phyloP scores from a whole-genome alignment of 2,113 vertebrate genomes.

The Alectura lathami region DNA sequence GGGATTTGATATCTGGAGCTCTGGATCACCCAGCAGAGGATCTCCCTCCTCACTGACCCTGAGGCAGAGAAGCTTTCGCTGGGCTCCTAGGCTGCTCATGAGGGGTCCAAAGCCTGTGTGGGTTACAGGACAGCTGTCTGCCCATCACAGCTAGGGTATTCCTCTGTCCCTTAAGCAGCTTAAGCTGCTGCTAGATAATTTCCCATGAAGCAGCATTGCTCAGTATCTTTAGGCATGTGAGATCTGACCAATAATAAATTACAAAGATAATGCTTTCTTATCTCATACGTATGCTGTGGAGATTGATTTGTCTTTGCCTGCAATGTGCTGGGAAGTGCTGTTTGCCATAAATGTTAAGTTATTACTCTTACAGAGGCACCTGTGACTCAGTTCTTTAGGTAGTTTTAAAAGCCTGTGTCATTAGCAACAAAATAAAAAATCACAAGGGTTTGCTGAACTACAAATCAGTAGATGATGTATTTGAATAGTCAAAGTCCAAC shows the following conservation, averaged over 20 bases:
- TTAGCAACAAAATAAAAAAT: slow-evolving; percentile 6
- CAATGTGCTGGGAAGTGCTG: background rate
- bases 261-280: slow-evolving; percentile 26
- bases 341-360: slow-evolving; percentile 39
- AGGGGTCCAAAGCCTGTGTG: background rate
- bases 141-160: background rate
- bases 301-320: slow-evolving; percentile 39
- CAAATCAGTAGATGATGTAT: background rate
- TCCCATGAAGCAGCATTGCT: background rate
- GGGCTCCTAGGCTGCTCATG: background rate
- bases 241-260: slow-evolving; percentile 24
- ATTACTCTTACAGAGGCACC: background rate
- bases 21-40: background rate
- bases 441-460: background rate
- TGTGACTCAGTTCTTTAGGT: slow-evolving; percentile 46
- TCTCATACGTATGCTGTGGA: background rate
- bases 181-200: background rate
- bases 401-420: slow-evolving; percentile 9
- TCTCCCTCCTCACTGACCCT: background rate
- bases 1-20: background rate
- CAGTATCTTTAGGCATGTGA: background rate
- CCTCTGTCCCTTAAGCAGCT: background rate
- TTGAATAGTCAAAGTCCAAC: slow-evolving; percentile 2
- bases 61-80: background rate
- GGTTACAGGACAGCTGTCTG: background rate